Base-by-base conservation (phyloP, 2,888 invertebrate species). In the Pegoplata infirma region DNA sequence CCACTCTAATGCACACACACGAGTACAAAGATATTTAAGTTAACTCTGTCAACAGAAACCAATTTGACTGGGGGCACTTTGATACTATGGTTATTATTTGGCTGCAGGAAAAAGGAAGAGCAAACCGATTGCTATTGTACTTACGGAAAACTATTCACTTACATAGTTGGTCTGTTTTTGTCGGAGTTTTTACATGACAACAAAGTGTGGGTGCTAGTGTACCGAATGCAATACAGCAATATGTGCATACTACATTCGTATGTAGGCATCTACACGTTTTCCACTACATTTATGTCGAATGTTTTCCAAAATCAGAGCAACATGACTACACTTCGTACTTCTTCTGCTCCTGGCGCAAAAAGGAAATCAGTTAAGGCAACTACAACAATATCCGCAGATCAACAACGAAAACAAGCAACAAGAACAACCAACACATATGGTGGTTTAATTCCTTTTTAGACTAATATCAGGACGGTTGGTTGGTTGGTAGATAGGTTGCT, bases 131-230 rank as follows among this genome's bases (percentile, higher is more conserved):
- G 59, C n/a, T 47, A 46, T 53, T 76, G 23, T 49, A n/a, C 28
- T 46, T n/a, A n/a, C n/a, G n/a, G n/a, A 3, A 19, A 53, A 58
- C 6, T 17, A 28, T 28, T 61, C 46, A 56, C 53, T 36, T 32
- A 23, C 10, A 12, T 17, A 25, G 25, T n/a, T 14, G 2, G 44
- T 51, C n/a, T 19, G 25, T 28, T 58, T 55, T 55, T 47, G 59
- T 68, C 36, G 55, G 25, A 25, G 19, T 63, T 25, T 36, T 40
- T 23, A 23, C 25, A 59, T n/a, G 51, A 67, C 72, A 67, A 63
- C 17, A 59, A 73, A 68, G 77, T 78, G 77, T 78, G 73, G 77
- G 77, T 73, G 77, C 64, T 73, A 73, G 53, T 68, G 58, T 66
- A 66, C 51, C 25, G 16, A 44, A 44, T 73, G 73, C 28, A 64